Evolutionary conservation across 2,113 vertebrate genomes (phyloP).

Genomic region (Tretioscincus oriximinensis): DNA sequence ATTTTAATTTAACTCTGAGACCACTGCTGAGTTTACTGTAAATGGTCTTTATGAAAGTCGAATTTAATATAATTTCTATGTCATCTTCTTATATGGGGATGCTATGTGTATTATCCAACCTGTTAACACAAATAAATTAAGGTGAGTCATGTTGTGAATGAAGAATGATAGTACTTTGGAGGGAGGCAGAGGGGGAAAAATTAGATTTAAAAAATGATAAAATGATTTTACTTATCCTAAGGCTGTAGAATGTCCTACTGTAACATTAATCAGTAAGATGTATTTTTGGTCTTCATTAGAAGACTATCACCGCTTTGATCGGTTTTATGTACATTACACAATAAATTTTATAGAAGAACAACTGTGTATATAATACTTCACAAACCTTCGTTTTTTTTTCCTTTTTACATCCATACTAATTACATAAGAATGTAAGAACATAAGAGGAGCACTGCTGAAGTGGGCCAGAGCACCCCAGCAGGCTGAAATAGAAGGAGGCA

Average conservation of each 20-base stretch:
- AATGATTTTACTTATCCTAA: not conserved
- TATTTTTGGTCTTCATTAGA: not conserved
- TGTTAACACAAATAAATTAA: conserved; percentile 44
- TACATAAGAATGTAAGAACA: too few relatives aligned
- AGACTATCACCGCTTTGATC: not conserved
- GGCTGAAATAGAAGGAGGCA: too few relatives aligned
- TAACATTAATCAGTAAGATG: not conserved
- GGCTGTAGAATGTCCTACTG: not conserved
- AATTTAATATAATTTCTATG: conserved; percentile 50
- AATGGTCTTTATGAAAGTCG: conserved; percentile 41
- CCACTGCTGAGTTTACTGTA: conserved; percentile 50
- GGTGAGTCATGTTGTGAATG: conserved; percentile 14
- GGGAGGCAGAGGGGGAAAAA: not conserved
- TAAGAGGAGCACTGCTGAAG: too few relatives aligned
- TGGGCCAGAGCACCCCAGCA: too few relatives aligned
- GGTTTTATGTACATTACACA: not conserved
- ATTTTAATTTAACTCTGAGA: conserved; percentile 62
- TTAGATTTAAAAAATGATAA: not conserved
- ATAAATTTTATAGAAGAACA: not conserved
- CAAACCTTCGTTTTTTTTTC: not conserved
- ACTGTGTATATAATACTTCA: not conserved
- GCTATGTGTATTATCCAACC: conserved; percentile 12
- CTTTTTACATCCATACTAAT: not conserved
- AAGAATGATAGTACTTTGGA: conserved; percentile 16
- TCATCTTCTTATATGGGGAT: conserved; percentile 36